These are phyloP conservation scores for Disparrhopalites patrizii DNA, from an alignment of 2,888 invertebrate genomes.

Conservation along the genomic window DNA sequence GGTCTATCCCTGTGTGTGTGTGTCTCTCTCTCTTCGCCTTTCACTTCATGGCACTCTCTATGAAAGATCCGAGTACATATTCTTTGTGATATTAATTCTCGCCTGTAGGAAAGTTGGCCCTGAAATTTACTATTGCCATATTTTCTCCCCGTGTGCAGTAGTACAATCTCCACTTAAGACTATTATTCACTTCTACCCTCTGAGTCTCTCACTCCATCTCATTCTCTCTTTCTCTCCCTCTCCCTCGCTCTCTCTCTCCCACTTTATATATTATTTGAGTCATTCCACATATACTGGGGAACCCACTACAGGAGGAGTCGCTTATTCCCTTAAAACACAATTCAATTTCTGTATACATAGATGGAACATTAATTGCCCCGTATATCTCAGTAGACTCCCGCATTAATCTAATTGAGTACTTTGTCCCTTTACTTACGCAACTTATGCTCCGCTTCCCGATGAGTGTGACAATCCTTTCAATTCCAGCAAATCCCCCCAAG, in stretches of 20 bases:
- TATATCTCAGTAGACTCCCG: neutral
- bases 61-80: no score
- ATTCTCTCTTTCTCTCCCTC: neutral
- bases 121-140: no score
- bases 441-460: neutral
- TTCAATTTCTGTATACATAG: neutral
- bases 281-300: neutral
- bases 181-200: no score
- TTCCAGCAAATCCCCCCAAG: neutral
- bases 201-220: neutral
- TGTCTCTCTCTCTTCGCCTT: no score
- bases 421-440: no score
- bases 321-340: neutral
- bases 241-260: neutral
- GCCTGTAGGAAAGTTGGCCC: no score
- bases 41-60: no score
- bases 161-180: no score
- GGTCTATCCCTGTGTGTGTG: no score
- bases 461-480: neutral
- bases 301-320: neutral
- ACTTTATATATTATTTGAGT: slow-evolving; percentile 1
- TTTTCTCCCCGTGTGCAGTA: no score
- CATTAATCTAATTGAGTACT: slow-evolving; percentile 8
- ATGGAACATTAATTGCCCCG: slow-evolving; percentile 2
- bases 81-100: no score